Evolutionary conservation across 2,797 vertebrate species (phyloP), one percentile per base, ranked within the genome.

Genomic region (Esox lucius): DNA sequence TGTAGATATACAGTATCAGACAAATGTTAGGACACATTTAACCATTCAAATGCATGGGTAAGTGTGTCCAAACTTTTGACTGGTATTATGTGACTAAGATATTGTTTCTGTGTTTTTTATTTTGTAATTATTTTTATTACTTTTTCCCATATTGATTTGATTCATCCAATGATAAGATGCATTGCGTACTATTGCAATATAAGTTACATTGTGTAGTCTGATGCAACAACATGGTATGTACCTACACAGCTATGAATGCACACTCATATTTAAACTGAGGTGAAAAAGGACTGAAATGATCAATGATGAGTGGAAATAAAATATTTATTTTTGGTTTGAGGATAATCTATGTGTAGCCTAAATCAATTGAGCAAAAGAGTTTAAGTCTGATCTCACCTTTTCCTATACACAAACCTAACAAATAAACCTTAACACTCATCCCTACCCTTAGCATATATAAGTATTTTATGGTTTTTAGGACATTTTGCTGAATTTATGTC

Each of bases 271-370:
- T 86, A 82, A 84, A 80, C 84, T 76, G 72, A 73, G 83, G 71
- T 84, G 75, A 82, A 74, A 78, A 79, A 80, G 53, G 85, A 84
- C 78, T 80, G 87, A 85, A 1, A 81, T 86, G 78, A 83, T 74
- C 77, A 82, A 83, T 77, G 76, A 78, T 68, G 80, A 88, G 76
- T 28, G 79, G 88, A 87, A 89, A 91, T 90, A 89, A 80, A 85
- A 53, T 70, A 24, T 83, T 85, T 88, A 39, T 67, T 86, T 83
- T 83, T 68, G 81, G 77, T 72, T 80, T 70, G 28, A 73, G 48
- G 46, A 65, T 22, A 15, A 64, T 64, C 5, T 62, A 35, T 62
- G 53, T 62, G 70, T 51, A 68, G 12, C n/a, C 8, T n/a, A n/a
- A 46, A 24, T 24, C 12, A 19, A 15, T 22, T 24, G 22, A 62